Conservation (phyloP, 2,888 invertebrate genomes). For the Fragum sueziense region DNA sequence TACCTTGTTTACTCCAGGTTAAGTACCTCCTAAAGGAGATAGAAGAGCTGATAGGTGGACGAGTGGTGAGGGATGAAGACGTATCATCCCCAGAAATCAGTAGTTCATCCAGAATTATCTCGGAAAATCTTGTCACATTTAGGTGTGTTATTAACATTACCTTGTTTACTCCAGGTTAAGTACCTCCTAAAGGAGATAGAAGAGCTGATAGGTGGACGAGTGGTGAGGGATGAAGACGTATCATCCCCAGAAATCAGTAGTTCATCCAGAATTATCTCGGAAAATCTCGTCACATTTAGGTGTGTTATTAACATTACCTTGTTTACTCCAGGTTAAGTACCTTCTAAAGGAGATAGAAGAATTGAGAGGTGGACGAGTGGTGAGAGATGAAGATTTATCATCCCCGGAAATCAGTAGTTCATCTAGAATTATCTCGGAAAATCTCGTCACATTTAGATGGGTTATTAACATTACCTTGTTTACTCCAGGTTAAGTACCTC, state of each 20-base stretch:
- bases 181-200: slow-evolving; percentile 93
- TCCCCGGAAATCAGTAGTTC: slow-evolving; percentile 77
- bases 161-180: not conserved
- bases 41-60: slow-evolving; percentile 90
- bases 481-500: slow-evolving; percentile 83
- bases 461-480: slow-evolving; percentile 1
- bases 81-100: slow-evolving; percentile 75
- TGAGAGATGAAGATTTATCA: slow-evolving; percentile 70
- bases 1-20: not conserved
- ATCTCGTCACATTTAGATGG: slow-evolving; percentile 91
- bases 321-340: slow-evolving; percentile 80
- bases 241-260: slow-evolving; percentile 76
- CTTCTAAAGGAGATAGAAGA: slow-evolving; percentile 93
- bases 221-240: slow-evolving; percentile 68
- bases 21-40: slow-evolving; percentile 90
- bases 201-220: slow-evolving; percentile 88
- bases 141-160: too few relatives aligned
- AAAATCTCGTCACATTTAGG: slow-evolving; percentile 92
- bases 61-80: slow-evolving; percentile 68
- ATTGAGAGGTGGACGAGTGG: slow-evolving; percentile 86
- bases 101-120: slow-evolving; percentile 85
- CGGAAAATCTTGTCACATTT: slow-evolving; percentile 94
- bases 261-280: slow-evolving; percentile 86
- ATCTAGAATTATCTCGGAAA: slow-evolving; percentile 87
- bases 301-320: too few relatives aligned